phyloP scores from a whole-genome alignment of 2,797 vertebrate genomes.

The Tolypeutes matacus region DNA sequence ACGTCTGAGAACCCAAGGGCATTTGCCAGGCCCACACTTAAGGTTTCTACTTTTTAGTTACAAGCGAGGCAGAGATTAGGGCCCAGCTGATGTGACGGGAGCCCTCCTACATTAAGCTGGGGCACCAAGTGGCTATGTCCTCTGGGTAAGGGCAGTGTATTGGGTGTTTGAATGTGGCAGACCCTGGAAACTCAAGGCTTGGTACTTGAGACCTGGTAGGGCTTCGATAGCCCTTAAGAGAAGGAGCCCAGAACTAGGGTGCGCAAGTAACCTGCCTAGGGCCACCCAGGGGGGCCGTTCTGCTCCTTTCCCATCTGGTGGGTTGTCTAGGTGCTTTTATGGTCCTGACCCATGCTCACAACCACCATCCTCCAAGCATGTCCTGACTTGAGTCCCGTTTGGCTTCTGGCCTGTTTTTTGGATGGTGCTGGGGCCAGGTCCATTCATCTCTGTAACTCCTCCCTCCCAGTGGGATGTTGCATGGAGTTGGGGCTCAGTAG shows the following conservation, averaged over 20 bases:
- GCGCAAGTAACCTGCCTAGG: not conserved
- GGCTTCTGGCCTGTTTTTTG: not conserved
- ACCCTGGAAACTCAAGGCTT: slow-evolving; percentile 15
- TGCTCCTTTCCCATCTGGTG: not conserved
- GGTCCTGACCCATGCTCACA: not conserved
- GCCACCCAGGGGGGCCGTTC: not conserved
- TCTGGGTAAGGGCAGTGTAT: not conserved
- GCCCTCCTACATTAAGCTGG: slow-evolving; percentile 1
- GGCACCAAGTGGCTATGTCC: not conserved
- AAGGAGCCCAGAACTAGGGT: not conserved
- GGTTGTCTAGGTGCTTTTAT: not conserved
- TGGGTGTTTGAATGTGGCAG: slow-evolving; percentile 21
- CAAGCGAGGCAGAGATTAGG: not conserved
- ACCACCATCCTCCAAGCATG: not conserved
- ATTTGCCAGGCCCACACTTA: not conserved
- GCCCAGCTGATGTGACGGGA: not conserved
- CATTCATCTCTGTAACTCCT: not conserved
- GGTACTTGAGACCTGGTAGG: not conserved
- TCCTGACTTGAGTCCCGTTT: slow-evolving; percentile 28
- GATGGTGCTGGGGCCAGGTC: not conserved
- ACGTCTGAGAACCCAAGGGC: not conserved
- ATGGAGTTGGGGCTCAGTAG: not conserved
- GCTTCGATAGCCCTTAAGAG: not conserved
- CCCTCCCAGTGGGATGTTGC: not conserved
- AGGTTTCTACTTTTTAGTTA: not conserved